Conservation (phyloP, 2,888 invertebrate genomes). For the Dermolepida albohirtum region DNA sequence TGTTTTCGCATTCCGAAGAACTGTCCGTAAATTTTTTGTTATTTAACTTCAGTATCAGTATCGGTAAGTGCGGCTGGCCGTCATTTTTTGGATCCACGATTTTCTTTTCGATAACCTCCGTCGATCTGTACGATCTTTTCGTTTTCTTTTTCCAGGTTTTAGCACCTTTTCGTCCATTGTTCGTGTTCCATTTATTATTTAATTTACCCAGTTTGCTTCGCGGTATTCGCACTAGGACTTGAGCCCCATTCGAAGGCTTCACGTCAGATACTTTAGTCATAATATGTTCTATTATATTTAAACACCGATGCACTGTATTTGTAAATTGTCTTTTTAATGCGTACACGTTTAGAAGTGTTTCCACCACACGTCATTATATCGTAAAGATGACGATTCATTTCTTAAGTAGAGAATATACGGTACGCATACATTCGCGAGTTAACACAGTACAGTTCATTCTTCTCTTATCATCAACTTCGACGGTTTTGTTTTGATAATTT, state of each 20-base stretch:
- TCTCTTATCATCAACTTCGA: conserved; percentile 6
- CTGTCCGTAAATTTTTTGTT: not conserved
- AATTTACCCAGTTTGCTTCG: conserved; percentile 19
- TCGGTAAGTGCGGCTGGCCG: conserved; percentile 1
- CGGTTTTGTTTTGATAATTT: conserved; percentile 12
- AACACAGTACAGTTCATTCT: not conserved
- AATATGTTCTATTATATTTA: conserved; percentile 3
- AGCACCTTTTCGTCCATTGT: not conserved
- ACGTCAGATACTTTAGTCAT: conserved; percentile 23
- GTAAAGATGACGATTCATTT: conserved; percentile 11
- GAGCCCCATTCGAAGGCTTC: not conserved
- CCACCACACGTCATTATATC: not conserved
- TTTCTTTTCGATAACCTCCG: conserved; percentile 3
- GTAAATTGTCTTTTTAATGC: not conserved
- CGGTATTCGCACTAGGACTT: conserved; percentile 25
- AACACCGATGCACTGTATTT: conserved; percentile 1
- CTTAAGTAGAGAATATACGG: not conserved
- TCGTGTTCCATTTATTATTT: conserved; percentile 18
- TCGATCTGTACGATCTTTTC: not conserved
- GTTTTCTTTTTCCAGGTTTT: not conserved
- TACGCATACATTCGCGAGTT: not conserved
- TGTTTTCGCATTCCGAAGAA: not conserved
- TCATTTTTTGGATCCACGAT: not conserved
- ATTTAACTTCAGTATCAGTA: conserved; percentile 8
- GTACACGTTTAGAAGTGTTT: not conserved